phyloP scores from a whole-genome alignment of 64 coral and sea anemone genomes.

The Actinia equina region DNA sequence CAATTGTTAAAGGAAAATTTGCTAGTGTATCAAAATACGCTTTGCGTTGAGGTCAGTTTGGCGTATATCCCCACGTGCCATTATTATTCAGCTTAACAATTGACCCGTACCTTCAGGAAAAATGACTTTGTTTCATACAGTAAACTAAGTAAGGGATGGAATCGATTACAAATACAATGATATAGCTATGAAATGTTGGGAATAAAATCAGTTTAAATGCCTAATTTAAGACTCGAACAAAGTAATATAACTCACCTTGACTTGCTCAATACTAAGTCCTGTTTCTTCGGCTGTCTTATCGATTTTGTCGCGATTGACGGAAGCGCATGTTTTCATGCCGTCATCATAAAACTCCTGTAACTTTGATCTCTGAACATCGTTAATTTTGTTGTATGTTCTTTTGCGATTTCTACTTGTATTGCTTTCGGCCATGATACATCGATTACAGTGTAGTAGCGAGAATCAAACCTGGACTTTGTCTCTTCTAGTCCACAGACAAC shows the following conservation, averaged over 20 bases:
- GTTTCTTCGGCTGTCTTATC: slow-evolving; percentile 47
- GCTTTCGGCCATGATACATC: neutral
- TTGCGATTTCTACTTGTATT: slow-evolving; percentile 12
- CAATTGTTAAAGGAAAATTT: no score
- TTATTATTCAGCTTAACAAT: no score
- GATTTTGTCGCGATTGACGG: slow-evolving; percentile 31
- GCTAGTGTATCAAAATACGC: no score
- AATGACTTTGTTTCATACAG: no score
- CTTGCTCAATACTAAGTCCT: slow-evolving; percentile 50
- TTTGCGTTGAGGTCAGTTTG: no score
- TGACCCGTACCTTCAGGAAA: no score
- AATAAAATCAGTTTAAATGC: neutral
- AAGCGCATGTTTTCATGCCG: slow-evolving; percentile 57
- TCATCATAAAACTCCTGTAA: slow-evolving; percentile 43
- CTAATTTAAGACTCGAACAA: neutral
- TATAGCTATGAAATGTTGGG: neutral
- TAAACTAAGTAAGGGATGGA: no score
- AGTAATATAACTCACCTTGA: slow-evolving; percentile 58
- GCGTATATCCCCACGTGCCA: no score
- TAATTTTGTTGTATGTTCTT: slow-evolving; percentile 36
- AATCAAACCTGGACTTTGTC: no score
- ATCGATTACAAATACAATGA: no score
- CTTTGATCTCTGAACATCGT: slow-evolving; percentile 50
- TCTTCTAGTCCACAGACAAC: no score
- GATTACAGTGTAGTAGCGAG: no score